A percentile compares a stretch with the other conserved stretches of the same genome.
Conservation (phyloP, 2,113 vertebrate species). For the Zosterops lateralis region DNA sequence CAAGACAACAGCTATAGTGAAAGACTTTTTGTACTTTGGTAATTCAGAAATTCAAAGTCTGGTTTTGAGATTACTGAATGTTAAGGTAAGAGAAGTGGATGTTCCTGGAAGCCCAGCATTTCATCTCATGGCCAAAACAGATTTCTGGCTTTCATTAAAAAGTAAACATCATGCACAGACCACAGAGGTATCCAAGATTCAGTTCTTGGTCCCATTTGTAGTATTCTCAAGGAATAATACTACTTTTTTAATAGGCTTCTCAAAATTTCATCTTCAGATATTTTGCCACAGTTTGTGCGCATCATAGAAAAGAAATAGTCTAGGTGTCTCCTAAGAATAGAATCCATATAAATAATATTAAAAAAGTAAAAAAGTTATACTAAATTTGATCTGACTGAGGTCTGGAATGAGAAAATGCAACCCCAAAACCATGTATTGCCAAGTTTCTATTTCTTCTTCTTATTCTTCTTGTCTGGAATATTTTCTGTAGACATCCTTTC, state of each 20-base stretch:
- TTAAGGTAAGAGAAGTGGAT: background rate
- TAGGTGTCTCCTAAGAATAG: background rate
- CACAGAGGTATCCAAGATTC: background rate
- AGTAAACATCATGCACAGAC: background rate
- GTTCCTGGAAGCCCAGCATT: background rate
- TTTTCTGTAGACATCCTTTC: background rate
- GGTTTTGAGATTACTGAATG: background rate
- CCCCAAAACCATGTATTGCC: background rate
- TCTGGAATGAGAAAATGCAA: background rate
- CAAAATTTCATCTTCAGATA: background rate
- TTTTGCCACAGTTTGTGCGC: background rate
- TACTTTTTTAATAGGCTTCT: background rate
- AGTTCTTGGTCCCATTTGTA: background rate
- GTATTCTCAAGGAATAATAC: background rate
- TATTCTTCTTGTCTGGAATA: background rate
- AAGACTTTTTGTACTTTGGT: background rate
- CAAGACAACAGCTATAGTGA: background rate
- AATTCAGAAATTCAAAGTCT: background rate
- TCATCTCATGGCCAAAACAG: background rate
- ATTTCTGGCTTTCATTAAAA: background rate
- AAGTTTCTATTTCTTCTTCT: background rate
- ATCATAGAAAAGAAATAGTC: background rate
- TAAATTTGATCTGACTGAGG: background rate
- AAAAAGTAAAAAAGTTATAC: background rate
- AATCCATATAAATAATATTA: background rate